A percentile compares a stretch with the other conserved stretches of the same genome.
phyloP scores from a whole-genome alignment of 2,797 vertebrate species.

The Graptemys geographica region DNA sequence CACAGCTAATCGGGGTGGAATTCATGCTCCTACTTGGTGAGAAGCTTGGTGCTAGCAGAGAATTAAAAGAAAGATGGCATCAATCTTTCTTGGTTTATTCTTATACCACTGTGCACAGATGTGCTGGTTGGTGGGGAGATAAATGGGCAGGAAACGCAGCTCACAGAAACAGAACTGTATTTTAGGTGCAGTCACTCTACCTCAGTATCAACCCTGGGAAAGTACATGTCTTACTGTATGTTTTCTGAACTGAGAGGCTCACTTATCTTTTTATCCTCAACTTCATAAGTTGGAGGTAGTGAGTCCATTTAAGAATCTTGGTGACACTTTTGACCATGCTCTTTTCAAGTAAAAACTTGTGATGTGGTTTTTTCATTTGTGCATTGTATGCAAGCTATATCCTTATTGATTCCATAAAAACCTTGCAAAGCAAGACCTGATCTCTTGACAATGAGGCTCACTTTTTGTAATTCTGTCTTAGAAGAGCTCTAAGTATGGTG shows the following conservation, averaged over 20 bases:
- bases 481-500: background rate
- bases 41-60: background rate
- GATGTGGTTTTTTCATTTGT: accelerated
- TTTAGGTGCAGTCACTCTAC: background rate
- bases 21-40: background rate
- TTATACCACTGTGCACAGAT: background rate
- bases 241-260: background rate
- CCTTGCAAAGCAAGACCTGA: background rate
- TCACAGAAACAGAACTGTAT: background rate
- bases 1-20: background rate
- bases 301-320: background rate
- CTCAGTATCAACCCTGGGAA: background rate
- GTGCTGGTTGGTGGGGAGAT: background rate
- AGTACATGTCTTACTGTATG: background rate
- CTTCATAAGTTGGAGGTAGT: background rate
- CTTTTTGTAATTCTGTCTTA: background rate
- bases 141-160: background rate
- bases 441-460: background rate
- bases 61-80: background rate
- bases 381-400: accelerated
- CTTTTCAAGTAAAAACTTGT: background rate
- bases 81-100: background rate
- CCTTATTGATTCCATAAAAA: background rate
- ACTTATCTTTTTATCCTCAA: background rate
- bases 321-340: background rate